Evolutionary conservation across 2,113 vertebrate genomes (phyloP).

Genomic region (Nesogale talazaci): DNA sequence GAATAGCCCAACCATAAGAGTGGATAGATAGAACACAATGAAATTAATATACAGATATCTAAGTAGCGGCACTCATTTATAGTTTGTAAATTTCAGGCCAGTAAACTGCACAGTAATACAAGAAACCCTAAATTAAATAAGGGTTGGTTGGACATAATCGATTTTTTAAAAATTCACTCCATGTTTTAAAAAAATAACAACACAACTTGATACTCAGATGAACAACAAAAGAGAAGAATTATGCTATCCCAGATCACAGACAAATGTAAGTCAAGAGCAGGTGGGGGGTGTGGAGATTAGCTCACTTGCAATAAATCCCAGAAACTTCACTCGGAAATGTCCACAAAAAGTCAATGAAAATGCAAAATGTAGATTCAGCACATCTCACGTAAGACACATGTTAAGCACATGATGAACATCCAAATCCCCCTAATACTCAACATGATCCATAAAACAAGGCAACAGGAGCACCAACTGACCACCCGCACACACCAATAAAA

Average conservation of each 20-base stretch:
- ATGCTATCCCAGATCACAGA: background rate
- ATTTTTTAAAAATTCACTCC: conserved; percentile 1
- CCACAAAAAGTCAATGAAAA: background rate
- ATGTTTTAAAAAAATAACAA: background rate
- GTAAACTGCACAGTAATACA: background rate
- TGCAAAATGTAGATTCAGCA: background rate
- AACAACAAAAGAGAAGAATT: conserved; percentile 1
- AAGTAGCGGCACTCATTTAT: background rate
- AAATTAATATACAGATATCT: conserved; percentile 15
- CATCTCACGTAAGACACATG: background rate
- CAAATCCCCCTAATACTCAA: conserved; percentile 2
- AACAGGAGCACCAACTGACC: background rate
- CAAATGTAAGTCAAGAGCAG: conserved; percentile 26
- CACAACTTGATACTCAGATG: background rate
- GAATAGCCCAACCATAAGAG: background rate
- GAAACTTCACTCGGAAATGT: conserved; percentile 22
- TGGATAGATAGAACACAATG: background rate
- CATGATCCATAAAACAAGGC: background rate
- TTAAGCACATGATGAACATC: background rate
- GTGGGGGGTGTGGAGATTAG: background rate
- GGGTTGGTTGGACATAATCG: background rate
- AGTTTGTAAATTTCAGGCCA: conserved; percentile 11
- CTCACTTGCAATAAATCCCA: background rate
- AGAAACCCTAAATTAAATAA: background rate
- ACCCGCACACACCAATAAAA: background rate